Base-by-base conservation (phyloP, 1,140 invertebrate species). In the Leptestheria dahalacensis region DNA sequence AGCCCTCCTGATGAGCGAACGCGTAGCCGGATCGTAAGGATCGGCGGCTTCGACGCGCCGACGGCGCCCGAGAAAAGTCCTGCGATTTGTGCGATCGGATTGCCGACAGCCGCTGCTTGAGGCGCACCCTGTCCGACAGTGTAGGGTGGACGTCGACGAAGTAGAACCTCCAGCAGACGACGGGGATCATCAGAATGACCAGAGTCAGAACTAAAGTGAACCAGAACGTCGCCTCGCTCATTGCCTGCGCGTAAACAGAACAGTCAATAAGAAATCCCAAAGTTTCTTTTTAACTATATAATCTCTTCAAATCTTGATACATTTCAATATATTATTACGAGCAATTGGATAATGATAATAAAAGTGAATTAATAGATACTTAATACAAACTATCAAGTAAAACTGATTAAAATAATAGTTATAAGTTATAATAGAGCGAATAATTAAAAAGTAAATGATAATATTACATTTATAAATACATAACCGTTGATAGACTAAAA, bases 11-110 rank as follows among this genome's bases (percentile, higher is more conserved):
- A 75, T 99, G 96, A 28, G 96, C 91, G 75, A 99, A 99, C 1
- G 96, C 96, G 72, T 99, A 99, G 41, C 95, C 95, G 0, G 92
- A 97, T 15, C 95, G 83, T 48, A 97, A 79, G 3, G 91, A 96
- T 55, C 91, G 82, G 24, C 91, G 78, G 51, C 84, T 86, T 64
- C 90, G 79, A 60, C 90, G 78, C 0, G 91, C 84, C 11, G 89
- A 91, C 2, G 89, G 86, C 53, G 90, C 88, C 61, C 88, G 79
- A 24, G 88, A 74, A 41, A 86, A 82, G 65, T 87, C 81, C 64
- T 86, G 83, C 59, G 82, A 84, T 60, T 84, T 79, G 50, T 82
- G 75, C 0, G 83, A 70, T 68, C 68, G 69, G 66, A 78, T 71
- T 62, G 79, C 78, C n/a, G 79, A 78, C 54, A 83, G 70, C 46